Evolutionary conservation across 2,113 vertebrate species (phyloP).

Genomic region (Austrofundulus limnaeus): DNA sequence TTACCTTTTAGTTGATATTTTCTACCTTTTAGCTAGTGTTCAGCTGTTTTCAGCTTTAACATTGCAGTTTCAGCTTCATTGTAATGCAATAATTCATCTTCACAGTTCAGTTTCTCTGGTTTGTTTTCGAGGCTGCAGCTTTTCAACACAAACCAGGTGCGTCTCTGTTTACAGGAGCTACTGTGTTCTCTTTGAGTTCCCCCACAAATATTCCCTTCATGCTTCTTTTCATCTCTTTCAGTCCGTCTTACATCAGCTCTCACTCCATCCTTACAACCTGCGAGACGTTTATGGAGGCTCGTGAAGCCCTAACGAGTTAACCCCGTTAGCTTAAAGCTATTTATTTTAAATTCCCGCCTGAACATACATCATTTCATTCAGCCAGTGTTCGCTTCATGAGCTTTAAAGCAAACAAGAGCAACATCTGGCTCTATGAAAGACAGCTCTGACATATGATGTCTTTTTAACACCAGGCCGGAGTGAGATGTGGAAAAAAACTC

Average conservation of each 20-base stretch:
- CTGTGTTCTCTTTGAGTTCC: constrained; percentile 22
- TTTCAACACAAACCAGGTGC: constrained; percentile 37
- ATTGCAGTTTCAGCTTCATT: background rate
- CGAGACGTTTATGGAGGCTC: background rate
- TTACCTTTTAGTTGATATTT: too few relatives aligned
- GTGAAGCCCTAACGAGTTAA: background rate
- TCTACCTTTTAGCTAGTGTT: too few relatives aligned
- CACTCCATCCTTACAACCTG: background rate
- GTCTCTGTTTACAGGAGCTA: constrained; percentile 32
- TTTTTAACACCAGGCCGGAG: background rate
- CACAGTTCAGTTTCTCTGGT: too few relatives aligned
- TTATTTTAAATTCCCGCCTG: background rate
- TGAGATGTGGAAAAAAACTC: background rate
- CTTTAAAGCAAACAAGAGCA: background rate
- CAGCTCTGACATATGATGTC: background rate
- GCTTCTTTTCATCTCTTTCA: constrained; percentile 3
- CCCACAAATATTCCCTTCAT: constrained; percentile 32
- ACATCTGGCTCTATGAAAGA: background rate
- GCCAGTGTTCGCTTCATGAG: background rate
- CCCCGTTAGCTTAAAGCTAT: background rate
- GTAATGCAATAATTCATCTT: too few relatives aligned
- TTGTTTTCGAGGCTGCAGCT: background rate
- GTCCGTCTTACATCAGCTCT: background rate
- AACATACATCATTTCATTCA: too few relatives aligned
- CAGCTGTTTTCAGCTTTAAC: constrained; percentile 19